Evolutionary conservation across 2,797 vertebrate species (phyloP).

Genomic region (Astyanax mexicanus): DNA sequence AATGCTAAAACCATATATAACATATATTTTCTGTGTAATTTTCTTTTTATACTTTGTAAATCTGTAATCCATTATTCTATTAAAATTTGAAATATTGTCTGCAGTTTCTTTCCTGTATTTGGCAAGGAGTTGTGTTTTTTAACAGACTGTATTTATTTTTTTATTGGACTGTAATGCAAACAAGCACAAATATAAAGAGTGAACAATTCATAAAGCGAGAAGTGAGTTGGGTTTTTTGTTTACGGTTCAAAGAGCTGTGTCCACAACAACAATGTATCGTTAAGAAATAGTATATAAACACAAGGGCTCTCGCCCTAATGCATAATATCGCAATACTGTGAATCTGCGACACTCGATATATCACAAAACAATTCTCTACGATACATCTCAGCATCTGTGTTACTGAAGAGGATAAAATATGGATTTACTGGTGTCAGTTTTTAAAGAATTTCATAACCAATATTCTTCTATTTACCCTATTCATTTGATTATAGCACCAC

Average conservation of each 20-base stretch:
- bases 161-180: background rate
- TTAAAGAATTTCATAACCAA: too few relatives aligned
- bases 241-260: background rate
- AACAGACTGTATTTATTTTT: background rate
- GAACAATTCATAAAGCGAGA: background rate
- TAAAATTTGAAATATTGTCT: background rate
- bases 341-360: too few relatives aligned
- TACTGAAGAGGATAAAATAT: too few relatives aligned
- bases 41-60: background rate
- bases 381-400: too few relatives aligned
- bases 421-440: too few relatives aligned
- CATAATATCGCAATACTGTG: too few relatives aligned
- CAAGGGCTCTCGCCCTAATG: too few relatives aligned
- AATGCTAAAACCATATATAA: background rate
- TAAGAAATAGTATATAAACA: background rate
- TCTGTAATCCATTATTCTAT: background rate
- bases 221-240: background rate
- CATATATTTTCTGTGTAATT: background rate
- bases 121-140: background rate
- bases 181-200: background rate
- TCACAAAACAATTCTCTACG: too few relatives aligned
- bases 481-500: too few relatives aligned
- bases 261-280: background rate
- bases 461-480: too few relatives aligned
- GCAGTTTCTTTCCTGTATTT: background rate